phyloP scores from a whole-genome alignment of 2,888 invertebrate species.

The Fabriciana adippe region DNA sequence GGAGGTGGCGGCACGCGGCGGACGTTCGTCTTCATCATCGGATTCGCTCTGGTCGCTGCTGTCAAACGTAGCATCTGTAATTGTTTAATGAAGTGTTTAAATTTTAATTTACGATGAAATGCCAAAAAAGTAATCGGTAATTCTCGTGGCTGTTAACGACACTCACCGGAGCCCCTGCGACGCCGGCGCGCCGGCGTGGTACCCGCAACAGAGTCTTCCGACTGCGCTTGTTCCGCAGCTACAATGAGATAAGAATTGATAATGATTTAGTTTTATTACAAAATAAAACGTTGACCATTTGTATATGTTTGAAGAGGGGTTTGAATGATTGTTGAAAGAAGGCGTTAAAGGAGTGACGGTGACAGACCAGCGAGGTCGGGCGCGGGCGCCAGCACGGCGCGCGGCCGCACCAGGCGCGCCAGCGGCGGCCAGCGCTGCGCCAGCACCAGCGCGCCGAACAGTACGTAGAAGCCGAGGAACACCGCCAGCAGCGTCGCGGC shows the following conservation, averaged over 20 bases:
- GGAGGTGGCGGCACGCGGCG: slow-evolving; percentile 27
- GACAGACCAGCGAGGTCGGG: not conserved
- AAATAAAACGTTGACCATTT: not conserved
- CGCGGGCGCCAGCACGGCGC: slow-evolving; percentile 55
- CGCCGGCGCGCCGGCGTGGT: slow-evolving; percentile 43
- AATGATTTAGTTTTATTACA: not conserved
- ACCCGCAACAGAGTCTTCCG: slow-evolving; percentile 19
- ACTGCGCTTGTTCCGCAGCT: slow-evolving; percentile 38
- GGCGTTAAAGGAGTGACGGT: not conserved
- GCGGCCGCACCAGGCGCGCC: slow-evolving; percentile 53
- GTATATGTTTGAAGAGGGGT: too few species aligned
- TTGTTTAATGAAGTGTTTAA: not conserved
- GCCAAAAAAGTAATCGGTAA: not conserved
- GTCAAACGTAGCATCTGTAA: slow-evolving; percentile 67
- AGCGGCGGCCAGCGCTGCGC: slow-evolving; percentile 64
- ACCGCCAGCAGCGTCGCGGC: slow-evolving; percentile 52
- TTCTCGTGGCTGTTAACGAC: too few species aligned
- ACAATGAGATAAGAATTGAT: slow-evolving; percentile 1
- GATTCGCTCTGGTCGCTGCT: slow-evolving; percentile 70
- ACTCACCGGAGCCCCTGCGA: slow-evolving; percentile 56
- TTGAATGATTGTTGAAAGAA: too few species aligned
- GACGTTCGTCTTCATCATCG: slow-evolving; percentile 51
- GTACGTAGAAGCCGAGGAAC: slow-evolving; percentile 63
- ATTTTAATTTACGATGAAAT: too few species aligned
- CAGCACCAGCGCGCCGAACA: slow-evolving; percentile 60